Conservation (phyloP, 2,797 vertebrate species). For the Siniperca scherzeri region DNA sequence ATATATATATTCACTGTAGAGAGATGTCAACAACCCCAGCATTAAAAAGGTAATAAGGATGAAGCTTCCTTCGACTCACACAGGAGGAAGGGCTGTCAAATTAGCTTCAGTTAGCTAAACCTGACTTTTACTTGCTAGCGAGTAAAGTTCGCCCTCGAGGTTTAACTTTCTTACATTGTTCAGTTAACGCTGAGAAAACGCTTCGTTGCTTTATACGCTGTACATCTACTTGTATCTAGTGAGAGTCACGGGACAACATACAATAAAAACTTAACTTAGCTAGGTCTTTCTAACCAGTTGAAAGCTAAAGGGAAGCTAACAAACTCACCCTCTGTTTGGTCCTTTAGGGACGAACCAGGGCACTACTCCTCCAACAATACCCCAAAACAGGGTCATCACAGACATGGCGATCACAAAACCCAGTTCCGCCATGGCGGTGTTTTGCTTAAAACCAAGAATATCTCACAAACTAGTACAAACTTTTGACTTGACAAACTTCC, state of each 20-base stretch:
- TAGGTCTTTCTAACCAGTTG: slow-evolving; percentile 23
- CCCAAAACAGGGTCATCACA: slow-evolving; percentile 96
- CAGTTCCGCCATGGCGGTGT: slow-evolving; percentile 84
- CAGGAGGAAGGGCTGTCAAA: slow-evolving; percentile 9
- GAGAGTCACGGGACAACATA: not conserved
- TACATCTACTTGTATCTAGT: not conserved
- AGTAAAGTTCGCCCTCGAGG: not conserved
- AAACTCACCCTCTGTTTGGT: slow-evolving; percentile 94
- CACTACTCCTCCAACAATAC: slow-evolving; percentile 89
- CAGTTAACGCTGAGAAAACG: not conserved
- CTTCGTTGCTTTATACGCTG: accelerated
- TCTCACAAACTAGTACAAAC: slow-evolving; percentile 11
- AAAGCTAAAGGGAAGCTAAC: slow-evolving; percentile 70
- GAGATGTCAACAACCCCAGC: accelerated
- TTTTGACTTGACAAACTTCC: slow-evolving; percentile 42
- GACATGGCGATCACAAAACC: slow-evolving; percentile 89
- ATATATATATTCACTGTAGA: not conserved
- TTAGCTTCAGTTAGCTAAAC: slow-evolving; percentile 41
- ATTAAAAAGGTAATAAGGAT: accelerated
- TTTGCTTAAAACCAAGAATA: not conserved
- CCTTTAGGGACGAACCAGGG: slow-evolving; percentile 96
- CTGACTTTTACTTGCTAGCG: slow-evolving; percentile 19
- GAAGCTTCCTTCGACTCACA: not conserved
- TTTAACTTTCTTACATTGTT: not conserved
- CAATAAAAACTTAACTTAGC: not conserved